Evolutionary conservation across 2,113 vertebrate genomes (phyloP), one percentile per base, ranked within the genome.

Genomic region (Peromyscus californicus): DNA sequence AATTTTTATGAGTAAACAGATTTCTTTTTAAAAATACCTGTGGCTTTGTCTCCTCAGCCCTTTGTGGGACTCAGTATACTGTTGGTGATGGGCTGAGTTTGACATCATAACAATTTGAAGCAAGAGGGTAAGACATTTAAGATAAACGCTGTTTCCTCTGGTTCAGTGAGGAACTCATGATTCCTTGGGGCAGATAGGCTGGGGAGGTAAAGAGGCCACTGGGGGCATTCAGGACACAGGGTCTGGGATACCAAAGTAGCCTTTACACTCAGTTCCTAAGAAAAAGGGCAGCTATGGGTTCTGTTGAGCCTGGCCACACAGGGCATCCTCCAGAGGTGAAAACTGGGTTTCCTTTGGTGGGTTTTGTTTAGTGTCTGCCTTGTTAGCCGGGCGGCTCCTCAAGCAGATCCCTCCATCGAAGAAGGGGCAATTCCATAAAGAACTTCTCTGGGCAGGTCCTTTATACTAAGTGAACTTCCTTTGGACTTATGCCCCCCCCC

Each of bases 241-340:
- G 87, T 39, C 86, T 69, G 4, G 0, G 89, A 33, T 31, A 31
- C 67, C 69, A 54, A 33, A 12, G 80, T 48, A 45, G 42, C 12
- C 29, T 96, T 65, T 59, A 51, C 0, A 9, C 45, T 10, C 22
- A 11, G 48, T 88, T 59, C 54, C 76, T 91, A 78, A 72, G 84
- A 85, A 59, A 95, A 93, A 76, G 8, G 69, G 7, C 24, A 39
- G 33, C 17, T 12, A 21, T 12, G 36, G 89, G 19, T 9, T 39
- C 67, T 48, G 22, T 39, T 42, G 72, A 70, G 72, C 80, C 63
- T 59, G 79, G 57, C 42, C 22, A 70, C 61, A 45, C 10, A 42
- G 63, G 89, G 91, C 48, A 48, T 54, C n/a, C 95, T 96, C 91
- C 96, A 63, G 69, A 96, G 86, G 87, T 5, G 33, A 89, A 93